Evolutionary conservation across 2,113 vertebrate species (phyloP).

Genomic region (Bujurquina vittata): DNA sequence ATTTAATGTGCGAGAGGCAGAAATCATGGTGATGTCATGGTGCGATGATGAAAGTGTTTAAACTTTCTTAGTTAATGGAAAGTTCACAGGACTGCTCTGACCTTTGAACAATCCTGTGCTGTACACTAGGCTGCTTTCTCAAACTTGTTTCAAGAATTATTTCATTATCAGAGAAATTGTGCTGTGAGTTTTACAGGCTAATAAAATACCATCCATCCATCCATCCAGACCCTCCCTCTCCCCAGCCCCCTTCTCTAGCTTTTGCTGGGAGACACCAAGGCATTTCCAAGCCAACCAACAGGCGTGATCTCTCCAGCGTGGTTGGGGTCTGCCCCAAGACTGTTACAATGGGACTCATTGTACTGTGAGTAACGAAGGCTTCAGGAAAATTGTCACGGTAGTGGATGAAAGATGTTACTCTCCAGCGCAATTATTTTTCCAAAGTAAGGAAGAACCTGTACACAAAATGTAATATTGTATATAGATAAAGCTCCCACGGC

Average conservation of each 20-base stretch:
- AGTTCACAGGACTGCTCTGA: not conserved
- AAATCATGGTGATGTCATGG: not conserved
- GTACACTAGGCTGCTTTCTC: not conserved
- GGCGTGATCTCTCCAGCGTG: too few relatives aligned
- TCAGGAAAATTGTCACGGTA: not conserved
- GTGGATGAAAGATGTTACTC: not conserved
- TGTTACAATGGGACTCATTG: too few relatives aligned
- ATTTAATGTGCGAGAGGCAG: not conserved
- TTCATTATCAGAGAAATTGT: not conserved
- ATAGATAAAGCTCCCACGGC: not conserved
- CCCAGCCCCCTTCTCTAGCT: not conserved
- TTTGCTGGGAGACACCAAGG: not conserved
- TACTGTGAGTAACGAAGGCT: not conserved
- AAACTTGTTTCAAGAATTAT: not conserved
- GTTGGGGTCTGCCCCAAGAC: too few relatives aligned
- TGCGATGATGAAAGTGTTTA: slow-evolving; percentile 21
- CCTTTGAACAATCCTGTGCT: not conserved
- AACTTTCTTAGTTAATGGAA: not conserved
- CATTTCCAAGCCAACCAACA: not conserved
- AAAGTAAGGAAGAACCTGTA: not conserved
- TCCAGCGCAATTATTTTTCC: not conserved
- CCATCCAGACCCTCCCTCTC: not conserved
- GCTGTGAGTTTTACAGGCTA: not conserved
- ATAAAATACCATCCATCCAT: not conserved
- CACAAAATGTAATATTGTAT: too few relatives aligned